These are phyloP conservation scores for Cairina moschata DNA, from an alignment of 2,113 vertebrate species.

Conservation along the genomic window DNA sequence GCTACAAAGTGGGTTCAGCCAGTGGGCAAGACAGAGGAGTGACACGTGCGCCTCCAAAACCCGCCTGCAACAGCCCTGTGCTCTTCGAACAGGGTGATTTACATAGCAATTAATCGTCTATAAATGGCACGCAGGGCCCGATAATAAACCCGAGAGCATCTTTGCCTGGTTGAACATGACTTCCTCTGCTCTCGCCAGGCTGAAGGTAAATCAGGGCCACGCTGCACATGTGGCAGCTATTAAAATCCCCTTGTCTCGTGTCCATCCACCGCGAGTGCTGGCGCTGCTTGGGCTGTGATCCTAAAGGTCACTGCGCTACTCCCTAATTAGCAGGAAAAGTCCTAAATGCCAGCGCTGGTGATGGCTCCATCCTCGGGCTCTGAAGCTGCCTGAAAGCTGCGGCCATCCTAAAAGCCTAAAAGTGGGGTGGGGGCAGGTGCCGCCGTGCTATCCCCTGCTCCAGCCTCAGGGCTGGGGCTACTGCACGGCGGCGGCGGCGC, in stretches of 20 bases:
- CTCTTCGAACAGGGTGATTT: conserved; percentile 30
- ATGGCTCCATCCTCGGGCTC: accelerated
- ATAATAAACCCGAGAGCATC: neutral
- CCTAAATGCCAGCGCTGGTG: accelerated
- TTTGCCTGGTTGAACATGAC: conserved; percentile 22
- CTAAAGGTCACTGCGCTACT: neutral
- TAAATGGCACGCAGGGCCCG: neutral
- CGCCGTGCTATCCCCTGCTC: neutral
- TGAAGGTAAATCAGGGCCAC: neutral
- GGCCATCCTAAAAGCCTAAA: neutral
- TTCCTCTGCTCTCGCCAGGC: conserved; percentile 33
- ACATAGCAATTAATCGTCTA: neutral
- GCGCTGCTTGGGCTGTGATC: neutral
- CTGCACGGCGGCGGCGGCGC: neutral
- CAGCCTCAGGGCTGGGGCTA: neutral
- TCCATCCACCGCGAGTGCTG: neutral
- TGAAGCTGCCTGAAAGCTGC: neutral
- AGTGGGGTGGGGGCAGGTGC: neutral
- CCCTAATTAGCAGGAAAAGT: neutral
- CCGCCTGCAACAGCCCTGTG: neutral
- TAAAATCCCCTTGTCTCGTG: neutral
- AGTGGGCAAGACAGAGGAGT: neutral
- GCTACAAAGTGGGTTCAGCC: neutral
- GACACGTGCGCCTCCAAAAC: neutral
- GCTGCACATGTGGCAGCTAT: neutral